phyloP scores from a whole-genome alignment of 1,140 invertebrate genomes.

The Caenorhabditis remanei region DNA sequence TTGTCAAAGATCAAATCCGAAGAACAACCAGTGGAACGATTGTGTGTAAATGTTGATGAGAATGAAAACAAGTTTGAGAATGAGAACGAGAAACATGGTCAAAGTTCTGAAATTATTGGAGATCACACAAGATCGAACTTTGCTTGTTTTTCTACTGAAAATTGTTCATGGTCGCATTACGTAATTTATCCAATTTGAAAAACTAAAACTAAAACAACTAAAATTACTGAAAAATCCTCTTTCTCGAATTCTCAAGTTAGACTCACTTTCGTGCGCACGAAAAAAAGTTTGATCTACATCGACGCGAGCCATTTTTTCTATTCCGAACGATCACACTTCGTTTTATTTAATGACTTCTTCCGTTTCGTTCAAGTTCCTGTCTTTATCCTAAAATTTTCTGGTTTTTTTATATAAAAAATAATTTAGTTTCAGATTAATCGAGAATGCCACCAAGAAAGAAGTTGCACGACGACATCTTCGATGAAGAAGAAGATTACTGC shows the following conservation, averaged over 20 bases:
- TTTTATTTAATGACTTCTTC: conserved; percentile 25
- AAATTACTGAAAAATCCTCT: no score
- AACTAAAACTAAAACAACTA: no score
- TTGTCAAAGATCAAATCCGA: background rate
- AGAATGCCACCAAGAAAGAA: conserved; percentile 45
- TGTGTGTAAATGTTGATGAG: background rate
- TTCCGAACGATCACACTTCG: conserved; percentile 46
- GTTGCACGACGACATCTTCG: conserved; percentile 24
- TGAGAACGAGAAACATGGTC: no score
- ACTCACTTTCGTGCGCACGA: no score
- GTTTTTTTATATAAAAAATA: background rate
- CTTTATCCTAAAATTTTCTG: background rate
- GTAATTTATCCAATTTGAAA: no score
- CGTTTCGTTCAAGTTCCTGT: background rate
- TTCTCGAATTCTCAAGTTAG: no score
- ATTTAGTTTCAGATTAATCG: conserved; percentile 6
- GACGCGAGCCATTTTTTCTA: no score
- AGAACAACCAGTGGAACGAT: background rate
- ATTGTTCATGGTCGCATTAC: no score
- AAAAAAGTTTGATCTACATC: no score
- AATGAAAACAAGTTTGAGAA: background rate
- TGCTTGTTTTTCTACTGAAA: no score
- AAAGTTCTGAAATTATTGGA: no score
- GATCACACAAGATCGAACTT: no score
- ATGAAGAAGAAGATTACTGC: conserved; percentile 29